Evolutionary conservation across 2,797 vertebrate genomes (phyloP).

Genomic region (Orestias chungarensis): DNA sequence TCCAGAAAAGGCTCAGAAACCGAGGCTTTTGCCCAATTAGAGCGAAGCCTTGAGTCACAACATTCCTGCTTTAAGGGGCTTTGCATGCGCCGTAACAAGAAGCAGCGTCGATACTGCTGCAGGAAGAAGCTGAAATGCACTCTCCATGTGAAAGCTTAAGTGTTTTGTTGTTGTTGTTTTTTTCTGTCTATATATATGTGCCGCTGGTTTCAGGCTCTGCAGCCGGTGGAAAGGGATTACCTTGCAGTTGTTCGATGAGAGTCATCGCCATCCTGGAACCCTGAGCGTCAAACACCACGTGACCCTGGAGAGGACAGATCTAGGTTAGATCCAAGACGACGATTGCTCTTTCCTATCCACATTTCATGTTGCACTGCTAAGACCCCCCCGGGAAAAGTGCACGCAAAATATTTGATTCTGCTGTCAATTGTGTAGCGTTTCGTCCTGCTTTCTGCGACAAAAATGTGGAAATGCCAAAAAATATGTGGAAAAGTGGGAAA

Average conservation of each 20-base stretch:
- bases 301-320: constrained; percentile 79
- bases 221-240: constrained; percentile 55
- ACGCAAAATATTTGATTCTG: too few relatives aligned
- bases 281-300: constrained; percentile 96
- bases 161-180: too few relatives aligned
- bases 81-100: constrained; percentile 37
- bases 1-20: constrained; percentile 58
- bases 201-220: constrained; percentile 12
- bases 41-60: constrained; percentile 57
- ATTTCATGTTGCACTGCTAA: too few relatives aligned
- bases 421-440: too few relatives aligned
- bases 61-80: constrained; percentile 28
- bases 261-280: constrained; percentile 99
- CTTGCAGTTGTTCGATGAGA: constrained; percentile 95
- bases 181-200: too few relatives aligned
- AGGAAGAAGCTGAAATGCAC: constrained; percentile 8
- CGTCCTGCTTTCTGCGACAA: too few relatives aligned
- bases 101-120: constrained; percentile 17
- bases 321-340: background rate
- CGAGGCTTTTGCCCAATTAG: constrained; percentile 64
- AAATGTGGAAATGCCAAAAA: too few relatives aligned
- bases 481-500: too few relatives aligned
- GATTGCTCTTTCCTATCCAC: too few relatives aligned
- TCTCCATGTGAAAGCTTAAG: constrained; percentile 25
- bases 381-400: too few relatives aligned